Conservation (phyloP, 2,888 invertebrate genomes). For the Glyphotaelius pellucidus region DNA sequence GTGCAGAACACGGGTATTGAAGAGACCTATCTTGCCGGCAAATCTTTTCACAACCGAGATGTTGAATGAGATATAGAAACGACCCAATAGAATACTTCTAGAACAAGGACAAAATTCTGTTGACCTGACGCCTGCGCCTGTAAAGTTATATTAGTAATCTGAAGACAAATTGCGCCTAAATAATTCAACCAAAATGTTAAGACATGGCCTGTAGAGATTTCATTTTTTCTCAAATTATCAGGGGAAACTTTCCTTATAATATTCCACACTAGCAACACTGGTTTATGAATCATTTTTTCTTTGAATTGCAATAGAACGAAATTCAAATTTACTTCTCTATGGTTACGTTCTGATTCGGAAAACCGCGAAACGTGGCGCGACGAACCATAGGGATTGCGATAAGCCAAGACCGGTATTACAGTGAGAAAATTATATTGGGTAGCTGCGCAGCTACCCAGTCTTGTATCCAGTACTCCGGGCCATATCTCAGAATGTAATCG, state of each 20-base stretch:
- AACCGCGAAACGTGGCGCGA: constrained; percentile 29
- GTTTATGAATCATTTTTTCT: not conserved
- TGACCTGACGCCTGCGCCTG: too few relatives aligned
- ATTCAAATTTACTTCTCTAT: not conserved
- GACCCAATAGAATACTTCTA: too few relatives aligned
- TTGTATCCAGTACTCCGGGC: not conserved
- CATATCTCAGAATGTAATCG: constrained; percentile 34
- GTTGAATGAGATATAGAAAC: too few relatives aligned
- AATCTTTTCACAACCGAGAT: too few relatives aligned
- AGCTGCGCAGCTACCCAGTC: not conserved
- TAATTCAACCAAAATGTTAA: not conserved
- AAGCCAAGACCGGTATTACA: not conserved
- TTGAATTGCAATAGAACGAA: not conserved
- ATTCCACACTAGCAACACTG: not conserved
- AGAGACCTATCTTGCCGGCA: too few relatives aligned
- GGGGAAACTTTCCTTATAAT: not conserved
- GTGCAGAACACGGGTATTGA: too few relatives aligned
- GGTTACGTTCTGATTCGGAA: not conserved
- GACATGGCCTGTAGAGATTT: not conserved
- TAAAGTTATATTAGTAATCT: too few relatives aligned
- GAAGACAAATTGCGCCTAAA: too few relatives aligned
- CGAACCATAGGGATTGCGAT: constrained; percentile 10
- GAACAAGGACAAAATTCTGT: too few relatives aligned
- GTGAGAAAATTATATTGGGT: not conserved
- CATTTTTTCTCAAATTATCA: not conserved